Evolutionary conservation across 2,888 invertebrate genomes (phyloP).

Genomic region (Trisateles emortualis): DNA sequence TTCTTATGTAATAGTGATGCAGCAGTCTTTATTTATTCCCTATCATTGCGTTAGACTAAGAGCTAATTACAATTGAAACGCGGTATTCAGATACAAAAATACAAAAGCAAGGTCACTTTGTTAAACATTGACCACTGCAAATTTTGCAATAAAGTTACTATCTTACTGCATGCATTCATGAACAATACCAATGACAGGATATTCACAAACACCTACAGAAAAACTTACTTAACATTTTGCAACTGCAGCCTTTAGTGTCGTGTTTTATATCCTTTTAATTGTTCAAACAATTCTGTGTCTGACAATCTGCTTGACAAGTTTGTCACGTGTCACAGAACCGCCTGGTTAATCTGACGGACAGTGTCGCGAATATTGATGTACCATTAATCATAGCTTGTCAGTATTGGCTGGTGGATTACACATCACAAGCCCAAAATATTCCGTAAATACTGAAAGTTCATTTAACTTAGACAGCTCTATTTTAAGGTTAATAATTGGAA

Average conservation of each 20-base stretch:
- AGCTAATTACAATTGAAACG: too few species aligned
- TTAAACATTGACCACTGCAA: too few species aligned
- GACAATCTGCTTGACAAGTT: conserved; percentile 40
- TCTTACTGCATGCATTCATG: conserved; percentile 1
- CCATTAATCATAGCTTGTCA: conserved; percentile 64
- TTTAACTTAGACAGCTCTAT: neutral
- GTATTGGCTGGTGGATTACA: neutral
- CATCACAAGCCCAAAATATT: neutral
- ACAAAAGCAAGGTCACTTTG: too few species aligned
- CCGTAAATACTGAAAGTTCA: neutral
- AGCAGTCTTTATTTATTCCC: too few species aligned
- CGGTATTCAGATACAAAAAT: too few species aligned
- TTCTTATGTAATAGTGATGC: too few species aligned
- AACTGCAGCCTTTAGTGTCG: conserved; percentile 4
- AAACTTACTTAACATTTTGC: conserved; percentile 28
- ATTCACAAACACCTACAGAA: conserved; percentile 16
- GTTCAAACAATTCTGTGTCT: conserved; percentile 22
- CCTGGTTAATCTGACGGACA: conserved; percentile 66
- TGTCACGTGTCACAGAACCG: conserved; percentile 56
- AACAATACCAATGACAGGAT: conserved; percentile 7
- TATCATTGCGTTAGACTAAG: too few species aligned
- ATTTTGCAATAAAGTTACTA: too few species aligned
- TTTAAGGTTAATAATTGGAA: neutral
- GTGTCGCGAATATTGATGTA: conserved; percentile 74
- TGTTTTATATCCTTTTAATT: conserved; percentile 48